These are phyloP conservation scores for Craterocephalus amniculus DNA, from an alignment of 2,797 vertebrate genomes.

Conservation along the genomic window DNA sequence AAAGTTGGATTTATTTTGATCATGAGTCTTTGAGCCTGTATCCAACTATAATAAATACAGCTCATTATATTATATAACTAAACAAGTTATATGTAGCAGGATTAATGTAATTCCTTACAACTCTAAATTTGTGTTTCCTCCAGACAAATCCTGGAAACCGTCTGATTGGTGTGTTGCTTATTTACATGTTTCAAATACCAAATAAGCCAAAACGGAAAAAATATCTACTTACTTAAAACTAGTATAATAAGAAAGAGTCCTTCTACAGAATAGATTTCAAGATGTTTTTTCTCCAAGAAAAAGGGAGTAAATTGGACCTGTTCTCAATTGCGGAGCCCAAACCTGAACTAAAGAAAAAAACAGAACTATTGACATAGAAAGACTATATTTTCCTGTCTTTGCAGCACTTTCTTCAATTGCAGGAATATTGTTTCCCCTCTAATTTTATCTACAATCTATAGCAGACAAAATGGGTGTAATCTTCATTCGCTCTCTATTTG, in stretches of 20 bases:
- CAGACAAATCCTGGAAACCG: too few relatives aligned
- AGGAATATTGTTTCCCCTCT: conserved; percentile 36
- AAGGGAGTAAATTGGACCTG: neutral
- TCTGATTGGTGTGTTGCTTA: neutral
- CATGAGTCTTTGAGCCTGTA: too few relatives aligned
- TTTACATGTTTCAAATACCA: neutral
- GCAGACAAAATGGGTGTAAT: conserved; percentile 36
- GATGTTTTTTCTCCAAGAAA: neutral
- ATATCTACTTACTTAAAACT: neutral
- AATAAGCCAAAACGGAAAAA: neutral
- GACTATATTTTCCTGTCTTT: conserved; percentile 9
- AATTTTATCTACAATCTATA: conserved; percentile 49
- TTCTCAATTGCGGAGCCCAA: neutral
- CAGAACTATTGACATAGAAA: conserved; percentile 10
- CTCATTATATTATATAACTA: neutral
- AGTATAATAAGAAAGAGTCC: neutral
- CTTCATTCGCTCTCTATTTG: conserved; percentile 34
- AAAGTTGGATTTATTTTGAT: too few relatives aligned
- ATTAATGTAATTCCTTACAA: neutral
- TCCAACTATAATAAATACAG: neutral
- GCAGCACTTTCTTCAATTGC: conserved; percentile 28
- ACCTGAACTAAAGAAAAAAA: neutral
- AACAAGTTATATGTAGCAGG: neutral
- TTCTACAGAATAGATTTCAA: neutral
- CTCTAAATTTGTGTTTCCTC: neutral